Evolutionary conservation across 2,888 invertebrate genomes (phyloP).

Genomic region (Plusia festucae): DNA sequence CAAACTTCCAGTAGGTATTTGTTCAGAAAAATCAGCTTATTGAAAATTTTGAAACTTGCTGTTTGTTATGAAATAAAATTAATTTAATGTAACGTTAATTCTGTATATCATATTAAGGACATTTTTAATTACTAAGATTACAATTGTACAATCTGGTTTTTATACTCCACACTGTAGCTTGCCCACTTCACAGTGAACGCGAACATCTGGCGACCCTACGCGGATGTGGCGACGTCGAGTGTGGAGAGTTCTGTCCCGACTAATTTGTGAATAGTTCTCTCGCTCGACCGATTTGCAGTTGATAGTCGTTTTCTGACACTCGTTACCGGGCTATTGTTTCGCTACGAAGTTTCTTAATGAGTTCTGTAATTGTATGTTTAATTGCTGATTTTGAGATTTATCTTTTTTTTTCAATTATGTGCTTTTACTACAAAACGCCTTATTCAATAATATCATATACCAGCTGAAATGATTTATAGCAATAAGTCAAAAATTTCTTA

Average conservation of each 20-base stretch:
- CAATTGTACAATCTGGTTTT: not conserved
- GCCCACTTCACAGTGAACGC: slow-evolving; percentile 13
- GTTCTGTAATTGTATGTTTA: slow-evolving; percentile 43
- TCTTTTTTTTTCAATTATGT: slow-evolving; percentile 11
- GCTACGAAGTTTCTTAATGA: slow-evolving; percentile 53
- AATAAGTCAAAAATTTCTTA: too few species aligned
- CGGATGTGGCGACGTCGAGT: slow-evolving; percentile 76
- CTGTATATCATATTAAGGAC: too few species aligned
- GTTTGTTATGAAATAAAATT: too few species aligned
- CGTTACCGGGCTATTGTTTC: slow-evolving; percentile 67
- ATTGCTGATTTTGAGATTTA: slow-evolving; percentile 36
- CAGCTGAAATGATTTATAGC: too few species aligned
- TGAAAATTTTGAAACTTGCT: too few species aligned
- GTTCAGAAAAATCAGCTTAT: too few species aligned
- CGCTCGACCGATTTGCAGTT: slow-evolving; percentile 70
- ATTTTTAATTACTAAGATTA: not conserved
- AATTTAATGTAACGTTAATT: too few species aligned
- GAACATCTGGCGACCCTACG: slow-evolving; percentile 59
- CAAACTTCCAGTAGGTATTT: too few species aligned
- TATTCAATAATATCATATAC: too few species aligned
- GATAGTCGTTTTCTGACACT: slow-evolving; percentile 73
- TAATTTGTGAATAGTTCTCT: slow-evolving; percentile 82
- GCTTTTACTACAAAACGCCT: too few species aligned
- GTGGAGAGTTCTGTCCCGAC: slow-evolving; percentile 74
- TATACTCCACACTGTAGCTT: not conserved